Base-by-base conservation (phyloP, 2,113 vertebrate species). In the Tragelaphus scriptus region DNA sequence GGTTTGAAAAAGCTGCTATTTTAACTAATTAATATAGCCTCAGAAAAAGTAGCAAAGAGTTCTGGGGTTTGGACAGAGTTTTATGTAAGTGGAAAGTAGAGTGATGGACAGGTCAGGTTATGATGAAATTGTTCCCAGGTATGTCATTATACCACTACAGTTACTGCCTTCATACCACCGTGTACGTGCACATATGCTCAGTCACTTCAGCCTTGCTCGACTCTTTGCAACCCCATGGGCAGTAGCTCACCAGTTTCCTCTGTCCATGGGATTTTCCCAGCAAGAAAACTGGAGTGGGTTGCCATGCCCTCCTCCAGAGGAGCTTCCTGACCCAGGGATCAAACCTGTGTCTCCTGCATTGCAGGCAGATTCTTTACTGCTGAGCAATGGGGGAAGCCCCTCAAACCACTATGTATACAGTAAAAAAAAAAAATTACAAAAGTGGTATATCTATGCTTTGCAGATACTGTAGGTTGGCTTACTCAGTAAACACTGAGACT, bases 1-100 rank as follows among this genome's bases (percentile, higher is more conserved):
- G 75, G 63, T 53, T 91, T 96, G 81, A 93, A 91, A 95, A 88
- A 44, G 4, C 63, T 90, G 61, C 56, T 97, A 44, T 32, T 86
- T 81, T 96, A 68, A 68, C 30, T 88, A 71, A 91, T 86, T 92
- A 88, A 84, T 82, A 84, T 2, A 94, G n/a, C 14, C 5, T 96
- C 56, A 61, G 68, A 65, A 80, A 95, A 96, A 75, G 61, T 53
- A 96, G 68, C 79, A 79, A 61, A 94, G 51, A 23, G 58, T 11
- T 59, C 85, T 87, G 53, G 84, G 36, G 15, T 95, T 80, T 90
- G 61, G 85, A 30, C 23, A 13, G 32, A 82, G 32, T 40, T 75
- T 75, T 47, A 30, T 21, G 2, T 36, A 90, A 92, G 10, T 80
- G 53, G 51, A 87, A 97, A 86, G 92, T 63, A 44, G n/a, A 90